Base-by-base conservation (phyloP, 2,888 invertebrate species). In the Napeogenes sylphis region DNA sequence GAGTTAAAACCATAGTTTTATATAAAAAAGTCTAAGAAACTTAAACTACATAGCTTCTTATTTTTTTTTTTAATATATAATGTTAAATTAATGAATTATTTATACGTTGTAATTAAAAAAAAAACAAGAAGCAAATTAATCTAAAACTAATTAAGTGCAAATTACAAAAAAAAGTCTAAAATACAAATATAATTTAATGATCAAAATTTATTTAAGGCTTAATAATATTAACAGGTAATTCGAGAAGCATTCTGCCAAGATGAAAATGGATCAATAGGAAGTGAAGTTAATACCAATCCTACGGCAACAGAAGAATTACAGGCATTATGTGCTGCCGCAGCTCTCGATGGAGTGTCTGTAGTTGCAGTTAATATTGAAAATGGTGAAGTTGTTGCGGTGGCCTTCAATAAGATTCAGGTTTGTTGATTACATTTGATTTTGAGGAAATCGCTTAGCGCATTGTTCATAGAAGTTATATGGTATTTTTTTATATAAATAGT, bases 341-440 rank as follows among this genome's bases (percentile, higher is more conserved):
- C 92, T 0, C 78, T 91, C 56, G 95, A 95, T 73, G 94, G 94
- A 0, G 91, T 93, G 0, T 94, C 94, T 0, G 71, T 95, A 53
- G 90, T 94, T 0, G 94, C 93, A 0, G 81, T 93, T 1, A 92
- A 92, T 61, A 84, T 87, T 4, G 75, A 78, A 1, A 93, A 84
- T 0, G 90, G 91, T 0, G 85, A 91, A 71, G 92, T 94, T 0
- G 92, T 85, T 4, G 91, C 93, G 0, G 93, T 91, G 2, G 79
- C 92, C 4, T 93, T 95, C 73, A 95, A 95, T 79, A 95, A 95
- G 84, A 81, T 95, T 65, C 94, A 94, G 85, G 94, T 53, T n/a
- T 30, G 14, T 61, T 30, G 2, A 32, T 42, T 38, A 42, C 32
- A 51, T 51, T 21, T 8, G 38, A 32, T 38, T 14, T 10, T 21